Evolutionary conservation across 1,140 invertebrate species (phyloP).

Genomic region (Ostrea edulis): DNA sequence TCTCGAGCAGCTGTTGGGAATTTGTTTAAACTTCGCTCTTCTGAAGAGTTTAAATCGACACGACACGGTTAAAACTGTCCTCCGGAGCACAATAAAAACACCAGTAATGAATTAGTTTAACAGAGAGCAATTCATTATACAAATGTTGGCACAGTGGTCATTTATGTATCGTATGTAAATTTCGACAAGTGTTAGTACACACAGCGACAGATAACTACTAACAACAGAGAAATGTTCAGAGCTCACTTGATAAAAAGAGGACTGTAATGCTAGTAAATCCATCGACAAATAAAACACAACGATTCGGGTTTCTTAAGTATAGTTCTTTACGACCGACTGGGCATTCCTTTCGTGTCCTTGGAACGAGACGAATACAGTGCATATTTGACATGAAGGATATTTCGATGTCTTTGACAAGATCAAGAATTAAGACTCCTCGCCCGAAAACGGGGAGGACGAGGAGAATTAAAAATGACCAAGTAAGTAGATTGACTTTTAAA

Average conservation of each 20-base stretch:
- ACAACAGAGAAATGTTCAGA: slow-evolving; percentile 7
- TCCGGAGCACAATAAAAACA: neutral
- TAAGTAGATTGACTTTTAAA: neutral
- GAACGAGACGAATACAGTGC: neutral
- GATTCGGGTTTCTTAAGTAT: neutral
- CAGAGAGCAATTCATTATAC: neutral
- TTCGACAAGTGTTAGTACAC: slow-evolving; percentile 1
- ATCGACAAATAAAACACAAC: neutral
- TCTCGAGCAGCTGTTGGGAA: neutral
- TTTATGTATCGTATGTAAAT: neutral
- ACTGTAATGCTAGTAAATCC: neutral
- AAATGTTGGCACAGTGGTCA: slow-evolving; percentile 20
- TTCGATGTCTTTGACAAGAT: slow-evolving; percentile 21
- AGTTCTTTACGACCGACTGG: neutral
- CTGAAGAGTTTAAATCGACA: slow-evolving; percentile 23
- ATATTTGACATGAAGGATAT: slow-evolving; percentile 23
- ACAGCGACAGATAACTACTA: slow-evolving; percentile 14
- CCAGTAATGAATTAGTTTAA: neutral
- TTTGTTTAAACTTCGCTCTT: slow-evolving; percentile 1
- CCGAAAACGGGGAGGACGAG: slow-evolving; percentile 12
- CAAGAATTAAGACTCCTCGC: slow-evolving; percentile 17
- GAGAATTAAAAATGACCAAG: slow-evolving; percentile 29
- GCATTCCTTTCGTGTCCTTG: neutral
- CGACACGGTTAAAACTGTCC: neutral
- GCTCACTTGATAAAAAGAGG: neutral